Percentiles rank a stretch among this genome's conserved stretches.
These are phyloP conservation scores for Anisognathus igniventris DNA, from an alignment of 2,797 vertebrate species.

Conservation along the genomic window DNA sequence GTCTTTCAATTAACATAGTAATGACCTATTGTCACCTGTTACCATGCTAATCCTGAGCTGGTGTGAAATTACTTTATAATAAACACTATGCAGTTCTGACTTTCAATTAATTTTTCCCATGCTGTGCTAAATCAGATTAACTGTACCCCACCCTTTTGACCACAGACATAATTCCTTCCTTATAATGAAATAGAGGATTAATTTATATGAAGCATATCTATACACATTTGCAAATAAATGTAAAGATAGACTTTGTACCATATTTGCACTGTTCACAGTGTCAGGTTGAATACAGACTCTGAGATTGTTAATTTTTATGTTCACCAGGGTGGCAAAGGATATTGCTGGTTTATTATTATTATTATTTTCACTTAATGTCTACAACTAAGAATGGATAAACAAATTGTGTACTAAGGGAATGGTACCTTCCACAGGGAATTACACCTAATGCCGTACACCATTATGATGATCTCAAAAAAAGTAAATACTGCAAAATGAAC, in stretches of 20 bases:
- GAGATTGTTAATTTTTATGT: conserved; percentile 69
- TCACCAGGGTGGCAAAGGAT: conserved; percentile 41
- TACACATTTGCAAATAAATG: conserved; percentile 76
- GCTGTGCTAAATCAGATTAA: conserved; percentile 81
- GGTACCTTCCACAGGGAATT: background rate
- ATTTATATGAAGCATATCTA: conserved; percentile 77
- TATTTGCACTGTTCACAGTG: conserved; percentile 37
- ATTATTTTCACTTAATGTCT: conserved; percentile 11
- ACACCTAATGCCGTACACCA: background rate
- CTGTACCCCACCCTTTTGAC: conserved; percentile 72
- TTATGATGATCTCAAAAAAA: background rate
- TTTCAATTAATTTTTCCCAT: conserved; percentile 83
- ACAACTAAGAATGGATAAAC: conserved; percentile 14
- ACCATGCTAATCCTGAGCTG: conserved; percentile 78
- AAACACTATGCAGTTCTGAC: conserved; percentile 79
- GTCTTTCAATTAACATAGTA: conserved; percentile 80
- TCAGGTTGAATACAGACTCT: conserved; percentile 37
- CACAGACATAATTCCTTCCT: conserved; percentile 73
- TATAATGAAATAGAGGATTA: conserved; percentile 76
- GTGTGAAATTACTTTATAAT: conserved; percentile 82
- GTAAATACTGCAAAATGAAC: conserved; percentile 24
- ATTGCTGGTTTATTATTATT: background rate
- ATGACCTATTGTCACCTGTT: conserved; percentile 78
- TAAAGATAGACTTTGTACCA: conserved; percentile 66
- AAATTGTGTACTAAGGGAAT: background rate